Evolutionary conservation across 2,113 vertebrate species (phyloP).

Genomic region (Mionectes macconnelli): DNA sequence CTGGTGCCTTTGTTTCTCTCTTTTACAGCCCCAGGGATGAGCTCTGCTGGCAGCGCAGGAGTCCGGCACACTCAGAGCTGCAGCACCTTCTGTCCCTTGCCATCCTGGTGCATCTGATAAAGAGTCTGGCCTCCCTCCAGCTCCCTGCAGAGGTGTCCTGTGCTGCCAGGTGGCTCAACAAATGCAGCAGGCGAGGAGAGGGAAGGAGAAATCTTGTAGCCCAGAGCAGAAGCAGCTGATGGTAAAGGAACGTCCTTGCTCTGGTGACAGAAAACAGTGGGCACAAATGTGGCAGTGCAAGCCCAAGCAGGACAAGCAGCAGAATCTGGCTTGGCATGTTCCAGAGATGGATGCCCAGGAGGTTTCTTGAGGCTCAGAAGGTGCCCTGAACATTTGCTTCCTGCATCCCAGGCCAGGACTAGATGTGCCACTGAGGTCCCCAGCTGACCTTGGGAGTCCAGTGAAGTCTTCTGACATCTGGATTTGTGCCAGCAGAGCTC

Average conservation of each 20-base stretch:
- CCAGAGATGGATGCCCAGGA: neutral
- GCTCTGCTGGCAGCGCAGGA: neutral
- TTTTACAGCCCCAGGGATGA: neutral
- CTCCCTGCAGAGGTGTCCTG: neutral
- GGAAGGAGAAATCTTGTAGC: neutral
- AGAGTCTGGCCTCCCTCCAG: neutral
- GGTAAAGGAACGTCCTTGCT: neutral
- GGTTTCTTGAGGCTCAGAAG: neutral
- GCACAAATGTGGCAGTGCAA: neutral
- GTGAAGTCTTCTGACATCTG: neutral
- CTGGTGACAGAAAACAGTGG: neutral
- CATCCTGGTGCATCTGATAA: neutral
- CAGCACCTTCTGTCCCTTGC: neutral
- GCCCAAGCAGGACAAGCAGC: neutral
- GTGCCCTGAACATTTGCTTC: neutral
- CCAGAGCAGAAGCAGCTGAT: neutral
- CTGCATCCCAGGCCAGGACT: neutral
- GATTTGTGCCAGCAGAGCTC: neutral
- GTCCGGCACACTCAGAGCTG: neutral
- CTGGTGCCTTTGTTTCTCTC: neutral
- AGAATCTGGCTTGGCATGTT: neutral
- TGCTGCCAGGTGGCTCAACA: neutral
- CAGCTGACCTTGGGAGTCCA: neutral
- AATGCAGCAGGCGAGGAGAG: neutral
- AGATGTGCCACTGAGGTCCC: neutral